A percentile compares a stretch with the other conserved stretches of the same genome.
phyloP scores from a whole-genome alignment of 37 sponge, comb jelly and placozoan species.

The Cladorhizidae sp. region DNA sequence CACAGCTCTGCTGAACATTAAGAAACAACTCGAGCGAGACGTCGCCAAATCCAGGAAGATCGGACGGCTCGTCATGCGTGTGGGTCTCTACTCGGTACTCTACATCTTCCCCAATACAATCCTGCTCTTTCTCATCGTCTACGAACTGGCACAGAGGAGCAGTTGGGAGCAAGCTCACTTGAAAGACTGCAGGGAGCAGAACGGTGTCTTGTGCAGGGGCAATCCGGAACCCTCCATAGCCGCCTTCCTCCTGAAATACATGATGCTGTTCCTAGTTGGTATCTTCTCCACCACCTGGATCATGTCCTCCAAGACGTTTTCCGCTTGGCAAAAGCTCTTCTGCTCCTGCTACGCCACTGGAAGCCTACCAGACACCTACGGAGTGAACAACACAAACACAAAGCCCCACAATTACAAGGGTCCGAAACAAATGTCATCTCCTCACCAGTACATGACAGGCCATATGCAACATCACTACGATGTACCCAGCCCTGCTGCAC shows the following conservation, averaged over 20 bases:
- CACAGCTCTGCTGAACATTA: constrained; percentile 70
- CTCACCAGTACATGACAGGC: neutral
- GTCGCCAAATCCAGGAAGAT: constrained; percentile 60
- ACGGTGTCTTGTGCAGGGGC: neutral
- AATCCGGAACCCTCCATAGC: constrained; percentile 17
- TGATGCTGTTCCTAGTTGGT: constrained; percentile 70
- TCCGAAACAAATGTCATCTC: neutral
- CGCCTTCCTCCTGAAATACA: constrained; percentile 65
- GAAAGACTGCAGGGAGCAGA: neutral
- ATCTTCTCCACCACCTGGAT: constrained; percentile 76
- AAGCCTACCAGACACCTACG: neutral
- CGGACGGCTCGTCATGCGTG: constrained; percentile 78
- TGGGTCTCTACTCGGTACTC: constrained; percentile 78
- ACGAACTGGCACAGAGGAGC: constrained; percentile 48
- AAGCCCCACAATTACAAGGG: neutral
- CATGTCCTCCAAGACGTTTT: constrained; percentile 71
- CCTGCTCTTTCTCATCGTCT: constrained; percentile 56
- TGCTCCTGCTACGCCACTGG: constrained; percentile 24
- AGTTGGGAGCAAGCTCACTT: constrained; percentile 54
- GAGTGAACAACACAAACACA: too few relatives aligned
- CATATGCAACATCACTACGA: neutral
- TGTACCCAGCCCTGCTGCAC: neutral
- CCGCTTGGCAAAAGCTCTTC: constrained; percentile 79
- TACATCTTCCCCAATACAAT: constrained; percentile 82
- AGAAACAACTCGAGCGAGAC: constrained; percentile 52